Evolutionary conservation across 2,797 vertebrate genomes (phyloP), one percentile per base, ranked within the genome.

Genomic region (Miichthys miiuy): DNA sequence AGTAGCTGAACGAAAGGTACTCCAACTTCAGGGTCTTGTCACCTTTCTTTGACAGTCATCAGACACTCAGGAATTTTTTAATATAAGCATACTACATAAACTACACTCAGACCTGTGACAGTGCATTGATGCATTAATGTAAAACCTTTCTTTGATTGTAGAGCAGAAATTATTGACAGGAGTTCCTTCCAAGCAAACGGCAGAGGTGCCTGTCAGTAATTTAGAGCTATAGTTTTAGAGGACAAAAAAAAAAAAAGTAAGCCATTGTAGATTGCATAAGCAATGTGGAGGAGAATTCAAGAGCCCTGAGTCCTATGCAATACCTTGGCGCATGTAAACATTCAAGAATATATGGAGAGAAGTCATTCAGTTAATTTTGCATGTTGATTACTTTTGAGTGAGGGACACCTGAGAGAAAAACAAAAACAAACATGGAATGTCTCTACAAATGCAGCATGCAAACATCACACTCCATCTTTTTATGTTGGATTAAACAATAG

Each of bases 61-160:
- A 58, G 84, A 92, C 87, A 91, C 93, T 95, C 93, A 95, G 94
- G 94, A 94, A 94, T 91, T 90, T 92, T 92, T 93, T 92, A 87
- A 89, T 87, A 83, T 56, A 84, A 75, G 71, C 83, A 87, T 88
- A 79, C 77, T 81, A 82, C 85, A 80, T 88, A 52, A 72, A 75
- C 81, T 82, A 83, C 79, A 84, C 89, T 88, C 68, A 87, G 79
- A 87, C 87, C 90, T 91, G 89, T 92, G 93, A 90, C 88, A 87
- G 91, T 92, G 88, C 89, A 92, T 91, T 86, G 80, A 89, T 84
- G 86, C 88, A 85, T 89, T 89, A 42, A 79, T 89, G 70, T 87
- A 74, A 77, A 84, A 72, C 23, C 55, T 86, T 87, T 62, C 46
- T 91, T 89, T 88, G 80, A 80, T 87, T 89, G 85, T 92, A 85